A percentile compares a stretch with the other conserved stretches of the same genome.
Evolutionary conservation across 30 jellyfish, hydroid and myxozoan species (phyloP).

Genomic region (Pseudorhiza aurosa): DNA sequence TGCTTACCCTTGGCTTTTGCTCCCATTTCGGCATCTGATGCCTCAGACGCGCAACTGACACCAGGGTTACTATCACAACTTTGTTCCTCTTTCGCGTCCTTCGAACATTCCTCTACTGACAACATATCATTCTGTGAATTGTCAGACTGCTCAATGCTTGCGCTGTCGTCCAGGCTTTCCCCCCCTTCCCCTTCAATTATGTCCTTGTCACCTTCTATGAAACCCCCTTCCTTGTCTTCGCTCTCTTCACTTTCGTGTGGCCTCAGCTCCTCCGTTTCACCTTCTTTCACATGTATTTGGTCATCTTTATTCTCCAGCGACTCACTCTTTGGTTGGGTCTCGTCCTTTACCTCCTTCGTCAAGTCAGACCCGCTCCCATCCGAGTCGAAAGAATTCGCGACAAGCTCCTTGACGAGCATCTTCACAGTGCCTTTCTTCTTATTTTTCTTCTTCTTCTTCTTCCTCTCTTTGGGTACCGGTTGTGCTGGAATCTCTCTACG

Average conservation of each 20-base stretch:
- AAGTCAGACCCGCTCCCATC: slow-evolving; percentile 29
- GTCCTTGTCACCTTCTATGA: background rate
- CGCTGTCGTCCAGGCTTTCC: background rate
- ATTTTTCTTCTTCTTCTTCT: slow-evolving; percentile 84
- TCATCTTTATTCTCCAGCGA: background rate
- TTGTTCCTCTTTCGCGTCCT: background rate
- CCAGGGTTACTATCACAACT: background rate
- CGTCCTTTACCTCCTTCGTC: background rate
- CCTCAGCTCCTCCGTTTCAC: background rate
- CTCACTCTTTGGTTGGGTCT: slow-evolving; percentile 1
- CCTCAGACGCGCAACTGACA: slow-evolving; percentile 25
- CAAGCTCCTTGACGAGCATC: slow-evolving; percentile 43
- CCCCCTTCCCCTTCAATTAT: background rate
- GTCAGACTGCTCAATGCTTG: slow-evolving; percentile 5
- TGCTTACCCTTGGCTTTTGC: slow-evolving; percentile 20
- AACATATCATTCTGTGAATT: background rate
- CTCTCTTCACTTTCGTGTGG: background rate
- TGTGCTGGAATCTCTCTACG: slow-evolving; percentile 16
- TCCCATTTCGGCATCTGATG: slow-evolving; percentile 42
- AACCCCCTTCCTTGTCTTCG: background rate
- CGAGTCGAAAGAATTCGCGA: slow-evolving; percentile 9
- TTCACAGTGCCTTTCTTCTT: slow-evolving; percentile 46
- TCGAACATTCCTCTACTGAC: background rate
- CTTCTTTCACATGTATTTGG: background rate
- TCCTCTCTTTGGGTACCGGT: slow-evolving; percentile 89